Base-by-base conservation (phyloP, 2,113 vertebrate species). In the Nyctereutes procyonoides region DNA sequence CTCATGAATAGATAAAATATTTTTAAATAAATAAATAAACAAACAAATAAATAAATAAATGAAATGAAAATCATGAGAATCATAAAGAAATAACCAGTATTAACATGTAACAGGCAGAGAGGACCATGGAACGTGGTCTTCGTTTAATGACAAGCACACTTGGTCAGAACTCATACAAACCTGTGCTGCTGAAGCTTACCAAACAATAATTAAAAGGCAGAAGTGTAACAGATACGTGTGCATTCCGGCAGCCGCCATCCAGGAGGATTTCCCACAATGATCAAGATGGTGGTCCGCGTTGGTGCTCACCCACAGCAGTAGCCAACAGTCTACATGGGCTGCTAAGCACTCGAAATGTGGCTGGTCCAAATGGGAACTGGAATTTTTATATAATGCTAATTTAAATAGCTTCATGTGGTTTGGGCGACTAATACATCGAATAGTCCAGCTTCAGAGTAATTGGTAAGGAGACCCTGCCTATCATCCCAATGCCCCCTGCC, bases 401-500 rank as follows among this genome's bases (percentile, higher is more conserved):
- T 60, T 65, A 77, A 76, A 38, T 2, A 35, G 24, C 22, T 53
- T 15, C 58, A 1, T 3, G 19, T 58, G 30, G 90, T 32, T 19
- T 0, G 10, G 8, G 58, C 24, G 13, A 51, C 30, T 26, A 2
- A 4, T 3, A 3, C 4, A 14, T 5, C 5, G 38, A 32, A 20
- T 8, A 12, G 15, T 11, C 8, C 38, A 22, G 15, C 85, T 8
- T 55, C 1, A 55, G 20, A 56, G 58, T 56, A 0, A 76, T 12
- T 14, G 43, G 48, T 11, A 16, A 28, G 6, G 48, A 3, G 6
- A 10, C 7, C 1, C 58, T 2, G 4, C 8, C 4, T 12, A 10
- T 1, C 9, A 2, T 9, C 43, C 20, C 11, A 0, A 5, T 0
- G 1, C 2, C 51, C 60, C 56, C 17, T 30, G 1, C 56, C 38